Conservation (phyloP, 64 coral and sea anemone genomes). For the Montipora efflorescens region DNA sequence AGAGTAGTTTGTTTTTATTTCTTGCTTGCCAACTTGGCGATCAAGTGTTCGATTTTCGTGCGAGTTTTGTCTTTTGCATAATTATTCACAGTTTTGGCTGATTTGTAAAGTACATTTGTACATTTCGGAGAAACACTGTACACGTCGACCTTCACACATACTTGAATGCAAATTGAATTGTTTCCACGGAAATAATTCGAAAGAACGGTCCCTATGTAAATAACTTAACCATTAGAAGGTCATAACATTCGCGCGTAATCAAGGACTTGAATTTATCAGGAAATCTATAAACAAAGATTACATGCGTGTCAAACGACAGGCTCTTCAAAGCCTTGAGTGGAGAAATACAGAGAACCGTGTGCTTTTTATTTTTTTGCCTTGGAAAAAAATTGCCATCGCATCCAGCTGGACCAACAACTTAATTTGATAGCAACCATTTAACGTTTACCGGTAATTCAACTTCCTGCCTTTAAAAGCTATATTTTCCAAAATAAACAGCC, state of each 20-base stretch:
- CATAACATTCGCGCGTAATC: background rate
- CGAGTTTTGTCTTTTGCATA: background rate
- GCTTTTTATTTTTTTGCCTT: too few species aligned
- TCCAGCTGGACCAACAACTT: too few species aligned
- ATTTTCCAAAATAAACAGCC: too few species aligned
- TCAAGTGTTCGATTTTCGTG: background rate
- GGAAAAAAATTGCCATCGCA: too few species aligned
- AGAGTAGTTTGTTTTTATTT: background rate
- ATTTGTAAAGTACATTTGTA: background rate
- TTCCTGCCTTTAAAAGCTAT: too few species aligned
- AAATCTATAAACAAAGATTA: background rate
- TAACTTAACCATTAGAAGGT: background rate
- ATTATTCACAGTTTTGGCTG: background rate
- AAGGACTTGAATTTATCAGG: background rate
- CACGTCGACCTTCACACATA: conserved; percentile 7
- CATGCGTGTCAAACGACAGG: background rate
- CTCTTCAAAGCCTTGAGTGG: background rate
- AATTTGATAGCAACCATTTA: too few species aligned
- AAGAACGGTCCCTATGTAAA: background rate
- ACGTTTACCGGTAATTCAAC: too few species aligned
- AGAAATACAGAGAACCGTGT: too few species aligned
- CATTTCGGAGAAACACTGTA: background rate
- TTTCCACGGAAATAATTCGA: background rate
- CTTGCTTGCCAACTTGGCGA: background rate
- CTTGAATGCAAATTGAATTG: background rate